Base-by-base conservation (phyloP, 2,113 vertebrate species). In the Eidolon helvum region DNA sequence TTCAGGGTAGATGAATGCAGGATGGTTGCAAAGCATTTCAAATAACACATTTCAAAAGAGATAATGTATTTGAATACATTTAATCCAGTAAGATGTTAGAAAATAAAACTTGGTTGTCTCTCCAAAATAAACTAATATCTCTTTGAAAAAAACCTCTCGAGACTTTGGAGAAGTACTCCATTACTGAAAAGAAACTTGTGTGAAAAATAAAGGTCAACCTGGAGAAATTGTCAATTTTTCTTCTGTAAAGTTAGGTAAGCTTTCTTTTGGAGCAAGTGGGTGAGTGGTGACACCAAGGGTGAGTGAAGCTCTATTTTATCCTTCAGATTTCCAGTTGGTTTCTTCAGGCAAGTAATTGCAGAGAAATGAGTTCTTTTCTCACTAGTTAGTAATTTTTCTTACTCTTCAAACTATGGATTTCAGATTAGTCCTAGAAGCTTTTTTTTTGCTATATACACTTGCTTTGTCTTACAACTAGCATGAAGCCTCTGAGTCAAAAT, bases 51-150 rank as follows among this genome's bases (percentile, higher is more conserved):
- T 97, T 93, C 79, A 94, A 93, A 96, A 33, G 18, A 92, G 84
- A 93, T 96, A 90, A 90, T 71, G 28, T 87, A 90, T 90, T 95
- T 97, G 80, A 97, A 91, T 95, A 50, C 82, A 95, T 89, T 92
- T 95, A 96, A 95, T 95, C 63, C 24, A 86, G 30, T 7, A 3
- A 15, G 7, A 53, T 68, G 57, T 72, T 84, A 71, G 85, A 94
- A 96, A 92, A 65, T 38, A 93, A 97, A 94, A 65, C 65, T 88
- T 38, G 24, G 30, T 26, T 22, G 10, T 16, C 30, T 95, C 43
- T 94, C 30, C 40, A 87, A 91, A 92, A 87, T 57, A 93, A 95
- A 92, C 72, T 80, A 83, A 53, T 68, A 89, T n/a, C 50, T 97
- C 24, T 57, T 94, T 89, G 75, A 96, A 97, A 98, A 91, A 22